Percentiles rank a stretch among this genome's conserved stretches.
phyloP scores from a whole-genome alignment of 2,888 invertebrate genomes.

The Lithophane semibrunnea region DNA sequence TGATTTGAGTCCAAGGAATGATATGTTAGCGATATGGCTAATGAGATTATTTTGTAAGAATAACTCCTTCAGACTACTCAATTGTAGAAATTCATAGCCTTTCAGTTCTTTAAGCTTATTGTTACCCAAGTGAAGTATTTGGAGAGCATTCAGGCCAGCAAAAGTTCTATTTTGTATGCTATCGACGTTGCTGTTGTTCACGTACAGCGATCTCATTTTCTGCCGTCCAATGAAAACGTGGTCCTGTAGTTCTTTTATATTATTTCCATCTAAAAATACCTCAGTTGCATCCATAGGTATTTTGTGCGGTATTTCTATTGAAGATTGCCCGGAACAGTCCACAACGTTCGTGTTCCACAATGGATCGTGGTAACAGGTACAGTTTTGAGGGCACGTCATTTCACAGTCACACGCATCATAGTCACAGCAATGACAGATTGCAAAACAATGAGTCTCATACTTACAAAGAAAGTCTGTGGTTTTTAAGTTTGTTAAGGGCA shows the following conservation, averaged over 20 bases:
- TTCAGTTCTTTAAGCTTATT: slow-evolving; percentile 95
- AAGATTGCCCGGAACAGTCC: slow-evolving; percentile 95
- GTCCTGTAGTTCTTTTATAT: slow-evolving; percentile 95
- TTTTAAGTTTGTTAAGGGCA: slow-evolving; percentile 94
- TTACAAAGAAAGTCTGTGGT: slow-evolving; percentile 97
- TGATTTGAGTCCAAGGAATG: slow-evolving; percentile 94
- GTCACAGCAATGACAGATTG: slow-evolving; percentile 98
- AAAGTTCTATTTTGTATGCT: slow-evolving; percentile 97
- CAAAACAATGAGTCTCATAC: slow-evolving; percentile 98
- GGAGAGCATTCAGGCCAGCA: slow-evolving; percentile 94
- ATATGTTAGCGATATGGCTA: slow-evolving; percentile 94
- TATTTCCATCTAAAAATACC: slow-evolving; percentile 97
- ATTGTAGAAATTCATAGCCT: slow-evolving; percentile 96
- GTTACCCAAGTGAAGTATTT: slow-evolving; percentile 95
- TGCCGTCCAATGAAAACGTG: slow-evolving; percentile 97
- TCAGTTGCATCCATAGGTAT: slow-evolving; percentile 99
- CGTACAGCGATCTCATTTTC: slow-evolving; percentile 95
- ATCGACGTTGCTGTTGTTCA: slow-evolving; percentile 96
- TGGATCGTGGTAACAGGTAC: slow-evolving; percentile 98
- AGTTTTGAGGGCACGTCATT: slow-evolving; percentile 98
- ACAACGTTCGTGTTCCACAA: slow-evolving; percentile 98
- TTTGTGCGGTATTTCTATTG: slow-evolving; percentile 94
- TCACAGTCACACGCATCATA: slow-evolving; percentile 99
- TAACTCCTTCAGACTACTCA: slow-evolving; percentile 94
- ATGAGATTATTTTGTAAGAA: slow-evolving; percentile 96